phyloP scores from a whole-genome alignment of 1,140 invertebrate species.

The Radopholus similis region DNA sequence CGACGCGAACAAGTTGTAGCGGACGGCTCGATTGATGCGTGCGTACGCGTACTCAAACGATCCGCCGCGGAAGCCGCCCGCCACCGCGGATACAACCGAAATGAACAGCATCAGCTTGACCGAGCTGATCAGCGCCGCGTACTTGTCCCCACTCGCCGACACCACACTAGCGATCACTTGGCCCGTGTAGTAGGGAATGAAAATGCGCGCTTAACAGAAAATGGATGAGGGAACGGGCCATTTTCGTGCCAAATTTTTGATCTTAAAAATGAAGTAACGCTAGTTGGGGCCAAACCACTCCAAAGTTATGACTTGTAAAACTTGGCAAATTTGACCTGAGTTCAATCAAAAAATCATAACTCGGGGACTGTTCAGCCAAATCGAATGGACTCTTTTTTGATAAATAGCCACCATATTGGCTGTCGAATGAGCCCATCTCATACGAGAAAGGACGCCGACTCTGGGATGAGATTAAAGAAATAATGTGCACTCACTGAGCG shows the following conservation, averaged over 20 bases:
- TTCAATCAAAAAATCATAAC: too few species aligned
- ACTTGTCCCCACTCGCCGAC: slow-evolving; percentile 31
- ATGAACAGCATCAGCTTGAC: slow-evolving; percentile 38
- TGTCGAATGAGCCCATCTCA: too few species aligned
- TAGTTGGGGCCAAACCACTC: too few species aligned
- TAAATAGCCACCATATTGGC: too few species aligned
- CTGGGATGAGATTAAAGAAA: background rate
- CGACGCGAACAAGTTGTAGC: slow-evolving; percentile 23
- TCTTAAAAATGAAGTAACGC: too few species aligned
- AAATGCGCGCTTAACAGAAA: slow-evolving; percentile 43
- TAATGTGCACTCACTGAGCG: slow-evolving; percentile 33
- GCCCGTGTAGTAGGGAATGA: slow-evolving; percentile 49
- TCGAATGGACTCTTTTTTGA: too few species aligned
- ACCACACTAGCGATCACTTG: slow-evolving; percentile 51
- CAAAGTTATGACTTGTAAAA: too few species aligned
- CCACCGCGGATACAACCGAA: slow-evolving; percentile 42
- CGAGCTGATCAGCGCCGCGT: slow-evolving; percentile 20
- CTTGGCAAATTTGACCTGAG: too few species aligned
- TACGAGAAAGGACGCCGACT: background rate
- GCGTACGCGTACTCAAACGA: slow-evolving; percentile 43
- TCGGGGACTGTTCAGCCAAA: too few species aligned
- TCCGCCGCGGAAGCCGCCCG: slow-evolving; percentile 39
- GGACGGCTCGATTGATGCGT: slow-evolving; percentile 32
- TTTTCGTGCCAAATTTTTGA: too few species aligned
- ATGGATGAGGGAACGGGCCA: too few species aligned